Base-by-base conservation (phyloP, 2,113 vertebrate genomes). In the Melanostigma gelatinosum region DNA sequence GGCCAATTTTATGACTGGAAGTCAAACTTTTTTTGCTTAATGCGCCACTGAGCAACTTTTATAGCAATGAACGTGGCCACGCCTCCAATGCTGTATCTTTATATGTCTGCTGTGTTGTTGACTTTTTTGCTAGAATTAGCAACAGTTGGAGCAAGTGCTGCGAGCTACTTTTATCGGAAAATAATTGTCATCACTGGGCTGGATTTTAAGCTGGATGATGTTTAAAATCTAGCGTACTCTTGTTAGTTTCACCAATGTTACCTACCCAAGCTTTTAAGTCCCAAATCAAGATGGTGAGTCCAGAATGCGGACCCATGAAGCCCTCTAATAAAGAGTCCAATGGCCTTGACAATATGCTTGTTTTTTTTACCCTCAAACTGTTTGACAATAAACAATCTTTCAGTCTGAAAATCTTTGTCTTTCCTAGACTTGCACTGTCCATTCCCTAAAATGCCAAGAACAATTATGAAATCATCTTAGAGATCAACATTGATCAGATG, bases 361-460 rank as follows among this genome's bases (percentile, higher is more conserved):
- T 58, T 6, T 52, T 20, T 52, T 22, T 32, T 38, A 20, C 4
- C 20, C 7, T 15, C 24, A 58, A 36, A 57, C 13, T 36, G 57
- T 38, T 57, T 29, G 32, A 66, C 4, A 27, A 46, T 42, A 40
- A 60, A 29, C 63, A 48, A 52, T 4, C 34, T 34, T 32, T 34
- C 34, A 34, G 34, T 6, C 1, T 34, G 34, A 34, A 34, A 22
- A 34, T 50, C 42, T 50, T 29, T 36, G 29, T 36, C 16, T 54
- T n/a, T 69, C 20, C 29, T 20, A 52, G 52, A 10, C 22, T 54
- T 18, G 4, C 7, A 57, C 27, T 70, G 40, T 62, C 63, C 4
- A 10, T 61, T 63, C 27, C 34, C 22, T 10, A 69, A 71, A 77
- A 60, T 66, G n/a, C 24, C 55, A 83, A 44, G 29, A 83, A 50